Base-by-base conservation (phyloP, 2,797 vertebrate genomes). In the Chelmon rostratus region DNA sequence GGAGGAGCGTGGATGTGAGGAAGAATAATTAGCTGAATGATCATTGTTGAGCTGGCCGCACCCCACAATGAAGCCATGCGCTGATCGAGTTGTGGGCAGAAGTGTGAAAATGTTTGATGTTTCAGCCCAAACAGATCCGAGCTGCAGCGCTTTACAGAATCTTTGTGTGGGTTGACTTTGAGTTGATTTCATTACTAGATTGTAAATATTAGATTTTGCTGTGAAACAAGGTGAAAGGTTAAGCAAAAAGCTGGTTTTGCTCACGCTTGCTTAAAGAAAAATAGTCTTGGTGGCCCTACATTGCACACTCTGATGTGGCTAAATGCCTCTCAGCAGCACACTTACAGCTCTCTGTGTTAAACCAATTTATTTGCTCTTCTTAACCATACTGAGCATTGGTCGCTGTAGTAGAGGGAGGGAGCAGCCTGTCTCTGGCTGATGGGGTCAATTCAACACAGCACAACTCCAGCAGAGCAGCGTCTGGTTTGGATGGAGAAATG, bases 341-440 rank as follows among this genome's bases (percentile, higher is more conserved):
- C 28, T 61, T 71, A 61, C 71, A 73, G 58, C 67, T 65, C 67
- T 63, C 35, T 38, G 62, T 76, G 66, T 80, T 68, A 44, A 78
- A 67, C 31, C 46, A 10, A 82, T 84, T 56, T 65, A 79, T 82
- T 59, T 42, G 50, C 73, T 67, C 64, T 74, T 81, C 59, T 66
- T 75, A 69, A 79, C 79, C 83, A 61, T 40, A 64, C 54, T 3
- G 74, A 70, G 73, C 67, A 79, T 68, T 80, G 85, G 83, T 88
- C n/a, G 6, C 33, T 23, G 71, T 19, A 28, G 53, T 15, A 7
- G 71, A 47, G 53, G 64, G 44, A 68, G 57, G 76, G 53, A 68
- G 57, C 47, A 11, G 37, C 54, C 58, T 6, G 33, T 38, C 65
- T 61, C 50, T 35, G 50, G 33, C 61, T 49, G 28, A 52, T 19